Percentiles rank a stretch among this genome's conserved stretches.
These are phyloP conservation scores for Acanthosepion lycidas DNA, from an alignment of 2,888 invertebrate species.

Conservation along the genomic window DNA sequence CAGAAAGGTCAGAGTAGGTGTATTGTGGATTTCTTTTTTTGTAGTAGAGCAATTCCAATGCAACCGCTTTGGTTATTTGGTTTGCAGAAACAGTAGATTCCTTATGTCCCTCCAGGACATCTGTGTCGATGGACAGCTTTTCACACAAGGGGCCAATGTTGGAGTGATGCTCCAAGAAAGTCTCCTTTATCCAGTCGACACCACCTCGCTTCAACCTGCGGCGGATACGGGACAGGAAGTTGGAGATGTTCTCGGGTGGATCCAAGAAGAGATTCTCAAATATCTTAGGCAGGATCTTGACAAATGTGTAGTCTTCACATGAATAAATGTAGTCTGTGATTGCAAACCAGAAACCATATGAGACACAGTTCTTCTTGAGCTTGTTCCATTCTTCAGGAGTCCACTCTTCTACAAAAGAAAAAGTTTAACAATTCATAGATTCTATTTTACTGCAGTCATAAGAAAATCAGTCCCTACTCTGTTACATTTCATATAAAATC, in stretches of 20 bases:
- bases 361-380: background rate
- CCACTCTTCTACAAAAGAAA: constrained; percentile 35
- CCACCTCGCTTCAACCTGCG: constrained; percentile 41
- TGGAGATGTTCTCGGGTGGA: constrained; percentile 44
- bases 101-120: background rate
- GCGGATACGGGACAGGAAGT: constrained; percentile 43
- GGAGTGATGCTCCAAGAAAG: constrained; percentile 25
- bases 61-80: constrained; percentile 24
- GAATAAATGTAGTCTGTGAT: constrained; percentile 42
- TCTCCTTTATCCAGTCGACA: constrained; percentile 46
- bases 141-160: constrained; percentile 38
- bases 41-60: constrained; percentile 38
- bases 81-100: background rate
- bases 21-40: background rate
- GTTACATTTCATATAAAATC: too few species aligned
- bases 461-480: too few species aligned
- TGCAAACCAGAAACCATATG: constrained; percentile 25
- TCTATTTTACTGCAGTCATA: background rate
- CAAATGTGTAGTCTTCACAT: constrained; percentile 37
- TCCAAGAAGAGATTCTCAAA: constrained; percentile 45
- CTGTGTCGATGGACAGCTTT: constrained; percentile 14
- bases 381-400: constrained; percentile 38
- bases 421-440: too few species aligned
- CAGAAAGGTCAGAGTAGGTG: background rate
- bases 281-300: constrained; percentile 37